Evolutionary conservation across 2,888 invertebrate species (phyloP).

Genomic region (Clostera curtula): DNA sequence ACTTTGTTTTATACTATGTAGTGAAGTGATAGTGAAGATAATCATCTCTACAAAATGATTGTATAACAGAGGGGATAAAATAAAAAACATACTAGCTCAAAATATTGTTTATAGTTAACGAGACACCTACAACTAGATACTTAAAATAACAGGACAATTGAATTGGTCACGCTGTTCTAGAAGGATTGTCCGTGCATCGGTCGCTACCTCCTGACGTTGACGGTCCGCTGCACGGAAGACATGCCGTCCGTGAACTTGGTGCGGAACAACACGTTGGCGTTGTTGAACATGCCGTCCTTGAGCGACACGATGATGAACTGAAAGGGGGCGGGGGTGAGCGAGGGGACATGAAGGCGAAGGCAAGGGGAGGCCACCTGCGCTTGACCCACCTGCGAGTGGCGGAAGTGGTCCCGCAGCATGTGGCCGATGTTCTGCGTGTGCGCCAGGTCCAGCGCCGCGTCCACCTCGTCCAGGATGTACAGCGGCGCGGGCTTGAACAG

Average conservation of each 20-base stretch:
- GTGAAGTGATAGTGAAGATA: too few species aligned
- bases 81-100: too few species aligned
- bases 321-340: constrained; percentile 24
- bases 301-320: constrained; percentile 98
- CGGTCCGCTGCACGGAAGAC: constrained; percentile 87
- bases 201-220: constrained; percentile 31
- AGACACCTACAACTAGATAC: too few species aligned
- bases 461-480: constrained; percentile 99
- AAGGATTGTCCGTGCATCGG: neutral
- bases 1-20: too few species aligned
- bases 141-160: too few species aligned
- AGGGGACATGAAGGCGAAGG: neutral
- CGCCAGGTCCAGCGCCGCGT: constrained; percentile 97
- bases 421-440: constrained; percentile 99
- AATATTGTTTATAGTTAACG: too few species aligned
- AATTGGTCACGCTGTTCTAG: neutral
- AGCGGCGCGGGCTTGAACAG: constrained; percentile 98
- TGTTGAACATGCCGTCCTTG: constrained; percentile 99
- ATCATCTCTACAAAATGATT: too few species aligned
- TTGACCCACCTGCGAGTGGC: constrained; percentile 27
- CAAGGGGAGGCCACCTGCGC: neutral
- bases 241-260: constrained; percentile 97
- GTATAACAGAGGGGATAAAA: too few species aligned
- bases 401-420: constrained; percentile 83
- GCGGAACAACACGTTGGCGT: constrained; percentile 97